A percentile compares a stretch with the other conserved stretches of the same genome.
Evolutionary conservation across 2,113 vertebrate genomes (phyloP).

Genomic region (Hippocampus barbouri): DNA sequence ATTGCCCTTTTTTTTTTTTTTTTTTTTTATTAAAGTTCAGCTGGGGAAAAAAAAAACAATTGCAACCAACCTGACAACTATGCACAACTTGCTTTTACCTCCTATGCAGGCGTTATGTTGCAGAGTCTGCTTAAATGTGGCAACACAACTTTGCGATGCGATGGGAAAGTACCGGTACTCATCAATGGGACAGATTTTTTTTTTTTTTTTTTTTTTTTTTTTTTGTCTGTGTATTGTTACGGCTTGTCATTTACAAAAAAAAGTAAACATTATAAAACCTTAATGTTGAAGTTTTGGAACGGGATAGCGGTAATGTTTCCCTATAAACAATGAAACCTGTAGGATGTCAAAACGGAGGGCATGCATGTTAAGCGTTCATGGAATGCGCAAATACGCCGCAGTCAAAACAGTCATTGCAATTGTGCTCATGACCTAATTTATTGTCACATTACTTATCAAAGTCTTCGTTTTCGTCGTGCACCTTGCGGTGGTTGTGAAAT

Average conservation of each 20-base stretch:
- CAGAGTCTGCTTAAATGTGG: neutral
- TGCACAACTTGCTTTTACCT: neutral
- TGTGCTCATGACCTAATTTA: neutral
- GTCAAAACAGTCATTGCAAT: neutral
- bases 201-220: neutral
- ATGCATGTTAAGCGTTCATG: neutral
- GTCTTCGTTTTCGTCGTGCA: neutral
- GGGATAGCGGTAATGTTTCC: neutral
- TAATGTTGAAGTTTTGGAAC: neutral
- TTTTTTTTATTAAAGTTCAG: slow-evolving; percentile 1
- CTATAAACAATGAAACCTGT: neutral
- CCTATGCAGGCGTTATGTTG: neutral
- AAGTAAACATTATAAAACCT: neutral
- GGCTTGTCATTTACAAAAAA: neutral
- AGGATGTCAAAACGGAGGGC: neutral
- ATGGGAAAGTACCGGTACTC: neutral
- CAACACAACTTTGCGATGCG: neutral
- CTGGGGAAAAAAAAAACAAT: slow-evolving; percentile 8
- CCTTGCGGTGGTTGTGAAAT: neutral
- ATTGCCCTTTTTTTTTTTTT: slow-evolving; percentile 12
- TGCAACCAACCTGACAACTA: neutral
- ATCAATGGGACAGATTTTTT: neutral
- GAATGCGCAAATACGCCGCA: neutral
- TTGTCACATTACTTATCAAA: neutral
- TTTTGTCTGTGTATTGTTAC: neutral